A percentile compares a stretch with the other conserved stretches of the same genome.
These are phyloP conservation scores for Pipa parva DNA, from an alignment of 2,113 vertebrate species.

Conservation along the genomic window DNA sequence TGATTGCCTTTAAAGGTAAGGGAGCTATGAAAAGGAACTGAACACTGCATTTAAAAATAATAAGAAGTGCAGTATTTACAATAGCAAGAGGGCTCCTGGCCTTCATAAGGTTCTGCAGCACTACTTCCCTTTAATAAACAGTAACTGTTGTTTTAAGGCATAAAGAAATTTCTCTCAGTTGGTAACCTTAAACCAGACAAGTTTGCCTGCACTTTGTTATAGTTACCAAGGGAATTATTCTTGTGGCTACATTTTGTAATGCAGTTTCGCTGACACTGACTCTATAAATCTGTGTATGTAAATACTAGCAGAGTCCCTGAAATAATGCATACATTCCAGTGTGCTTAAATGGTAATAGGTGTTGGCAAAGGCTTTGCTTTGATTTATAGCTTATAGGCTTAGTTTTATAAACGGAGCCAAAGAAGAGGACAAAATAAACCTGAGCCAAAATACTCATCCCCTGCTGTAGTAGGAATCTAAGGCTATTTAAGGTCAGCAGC, in stretches of 20 bases:
- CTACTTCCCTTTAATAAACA: too few relatives aligned
- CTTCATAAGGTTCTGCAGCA: too few relatives aligned
- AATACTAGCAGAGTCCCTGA: conserved; percentile 26
- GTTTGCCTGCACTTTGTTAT: conserved; percentile 31
- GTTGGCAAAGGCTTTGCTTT: conserved; percentile 27
- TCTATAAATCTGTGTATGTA: conserved; percentile 37
- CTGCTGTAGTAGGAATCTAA: not conserved
- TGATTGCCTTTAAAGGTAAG: too few relatives aligned
- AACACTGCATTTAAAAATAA: too few relatives aligned
- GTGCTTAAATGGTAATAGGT: conserved; percentile 37
- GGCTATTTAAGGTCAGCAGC: conserved; percentile 29
- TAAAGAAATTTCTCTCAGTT: too few relatives aligned
- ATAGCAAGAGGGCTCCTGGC: too few relatives aligned
- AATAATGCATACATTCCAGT: conserved; percentile 38
- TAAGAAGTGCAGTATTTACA: too few relatives aligned
- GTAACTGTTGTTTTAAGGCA: too few relatives aligned
- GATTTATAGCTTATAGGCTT: conserved; percentile 21
- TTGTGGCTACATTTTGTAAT: conserved; percentile 24
- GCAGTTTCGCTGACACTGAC: conserved; percentile 11
- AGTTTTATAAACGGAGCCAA: conserved; percentile 13
- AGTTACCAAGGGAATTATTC: conserved; percentile 21
- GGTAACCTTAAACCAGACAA: conserved; percentile 1
- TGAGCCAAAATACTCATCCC: conserved; percentile 9
- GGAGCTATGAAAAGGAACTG: too few relatives aligned
- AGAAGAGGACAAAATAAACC: conserved; percentile 10